A percentile compares a stretch with the other conserved stretches of the same genome.
Conservation (phyloP, 2,113 vertebrate genomes). For the Felis chaus region DNA sequence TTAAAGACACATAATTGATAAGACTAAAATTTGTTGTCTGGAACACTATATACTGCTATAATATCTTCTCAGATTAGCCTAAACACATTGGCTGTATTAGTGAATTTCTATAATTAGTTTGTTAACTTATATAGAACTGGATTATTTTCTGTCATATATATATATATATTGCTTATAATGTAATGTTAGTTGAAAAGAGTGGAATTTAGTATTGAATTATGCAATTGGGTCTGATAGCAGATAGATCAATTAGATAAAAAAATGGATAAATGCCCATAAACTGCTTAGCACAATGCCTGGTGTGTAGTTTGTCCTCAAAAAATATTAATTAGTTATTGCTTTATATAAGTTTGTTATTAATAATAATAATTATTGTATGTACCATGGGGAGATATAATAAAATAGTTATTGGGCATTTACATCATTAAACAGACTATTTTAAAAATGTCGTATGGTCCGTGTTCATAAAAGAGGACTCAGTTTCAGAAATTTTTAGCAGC, state of each 20-base stretch:
- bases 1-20: background rate
- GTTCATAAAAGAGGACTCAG: constrained; percentile 12
- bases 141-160: background rate
- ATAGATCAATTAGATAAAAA: background rate
- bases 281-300: background rate
- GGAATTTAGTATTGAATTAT: background rate
- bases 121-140: background rate
- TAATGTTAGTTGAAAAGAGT: background rate
- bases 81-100: background rate
- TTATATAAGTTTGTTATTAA: background rate
- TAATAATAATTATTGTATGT: background rate
- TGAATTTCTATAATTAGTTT: background rate
- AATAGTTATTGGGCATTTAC: background rate
- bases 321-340: background rate
- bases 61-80: background rate
- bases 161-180: background rate
- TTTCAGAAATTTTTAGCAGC: background rate
- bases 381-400: background rate
- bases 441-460: background rate
- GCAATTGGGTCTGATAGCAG: background rate
- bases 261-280: background rate
- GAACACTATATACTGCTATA: background rate
- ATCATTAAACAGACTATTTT: constrained; percentile 13
- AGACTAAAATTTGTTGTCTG: background rate
- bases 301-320: background rate